Base-by-base conservation (phyloP, 2,113 vertebrate genomes). In the Caranx ignobilis region DNA sequence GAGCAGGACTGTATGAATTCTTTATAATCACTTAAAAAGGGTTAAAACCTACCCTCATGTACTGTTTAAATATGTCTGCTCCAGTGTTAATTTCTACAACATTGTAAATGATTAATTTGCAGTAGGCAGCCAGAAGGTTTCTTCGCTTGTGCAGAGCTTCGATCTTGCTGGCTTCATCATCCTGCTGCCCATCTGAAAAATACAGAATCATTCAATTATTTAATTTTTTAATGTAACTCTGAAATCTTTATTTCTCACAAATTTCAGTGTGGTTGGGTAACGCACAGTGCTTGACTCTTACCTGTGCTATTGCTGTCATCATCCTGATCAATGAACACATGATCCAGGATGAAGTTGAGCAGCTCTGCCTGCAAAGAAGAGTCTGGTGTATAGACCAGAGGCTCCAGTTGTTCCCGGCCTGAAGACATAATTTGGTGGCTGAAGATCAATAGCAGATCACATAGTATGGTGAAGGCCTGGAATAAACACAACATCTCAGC, bases 41-140 rank as follows among this genome's bases (percentile, higher is more conserved):
- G 8, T 70, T 63, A 45, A 26, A 35, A 82, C 92, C 90, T 94
- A 99, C 98, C 96, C 97, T 97, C 97, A 99, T 99, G 81, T 99
- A 99, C 94, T 99, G 98, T 91, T 98, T 99, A 91, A 99, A 99
- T 94, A 99, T 96, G 89, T 99, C 97, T 5, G 98, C 98, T 77
- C 96, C 98, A 39, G 96, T 97, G 89, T 97, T 97, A 92, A 99
- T 99, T 92, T 99, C 97, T 92, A 99, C 97, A 89, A 99, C 97
- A 86, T 96, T 97, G 93, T 98, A 99, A 82, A 98, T 94, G 93
- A 99, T 99, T 78, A 99, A 95, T 91, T 99, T 99, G 93, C 97
- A 99, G 93, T 97, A 99, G 73, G 97, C 97, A 84, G 98, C 97
- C 77, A 99, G 95, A 50, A 99, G 95, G 84, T 99, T 99, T 93